A percentile compares a stretch with the other conserved stretches of the same genome.
These are phyloP conservation scores for Paramisgurnus dabryanus DNA, from an alignment of 2,113 vertebrate genomes.

Conservation along the genomic window DNA sequence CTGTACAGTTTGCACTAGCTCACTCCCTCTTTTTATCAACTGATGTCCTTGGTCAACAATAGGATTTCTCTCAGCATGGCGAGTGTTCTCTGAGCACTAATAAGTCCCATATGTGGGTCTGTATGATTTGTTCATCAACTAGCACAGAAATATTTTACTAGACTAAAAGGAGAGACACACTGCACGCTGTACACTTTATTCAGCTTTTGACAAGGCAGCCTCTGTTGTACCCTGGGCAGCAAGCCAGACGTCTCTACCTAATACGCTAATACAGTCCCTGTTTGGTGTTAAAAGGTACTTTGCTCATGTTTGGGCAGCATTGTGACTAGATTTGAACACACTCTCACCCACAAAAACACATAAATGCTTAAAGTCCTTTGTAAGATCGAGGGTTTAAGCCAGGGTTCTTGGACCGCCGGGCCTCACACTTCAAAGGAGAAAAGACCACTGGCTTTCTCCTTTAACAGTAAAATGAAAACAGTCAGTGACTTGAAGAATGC, in stretches of 20 bases:
- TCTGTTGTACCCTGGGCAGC: slow-evolving; percentile 85
- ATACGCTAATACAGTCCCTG: slow-evolving; percentile 54
- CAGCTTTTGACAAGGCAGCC: slow-evolving; percentile 86
- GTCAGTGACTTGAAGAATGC: slow-evolving; percentile 28
- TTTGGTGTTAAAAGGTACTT: slow-evolving; percentile 52
- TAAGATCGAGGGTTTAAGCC: slow-evolving; percentile 18
- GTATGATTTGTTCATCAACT: slow-evolving; percentile 67
- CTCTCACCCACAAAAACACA: slow-evolving; percentile 19
- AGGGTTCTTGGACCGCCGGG: slow-evolving; percentile 36
- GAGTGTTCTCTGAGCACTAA: slow-evolving; percentile 71
- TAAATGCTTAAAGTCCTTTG: slow-evolving; percentile 45
- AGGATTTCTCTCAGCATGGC: slow-evolving; percentile 73
- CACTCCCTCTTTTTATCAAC: neutral
- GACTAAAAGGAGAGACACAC: slow-evolving; percentile 72
- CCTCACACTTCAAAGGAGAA: slow-evolving; percentile 45
- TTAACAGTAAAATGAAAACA: slow-evolving; percentile 31
- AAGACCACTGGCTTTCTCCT: slow-evolving; percentile 26
- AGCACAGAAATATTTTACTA: slow-evolving; percentile 80
- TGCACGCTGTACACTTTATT: slow-evolving; percentile 82
- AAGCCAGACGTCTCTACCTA: slow-evolving; percentile 69
- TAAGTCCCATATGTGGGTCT: slow-evolving; percentile 85
- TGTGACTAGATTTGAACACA: slow-evolving; percentile 47
- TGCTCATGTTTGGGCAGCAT: slow-evolving; percentile 45
- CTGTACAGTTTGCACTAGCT: neutral
- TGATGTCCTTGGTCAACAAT: slow-evolving; percentile 53